Evolutionary conservation across 2,888 invertebrate species (phyloP).

Genomic region (Drosophila subsilvestris): DNA sequence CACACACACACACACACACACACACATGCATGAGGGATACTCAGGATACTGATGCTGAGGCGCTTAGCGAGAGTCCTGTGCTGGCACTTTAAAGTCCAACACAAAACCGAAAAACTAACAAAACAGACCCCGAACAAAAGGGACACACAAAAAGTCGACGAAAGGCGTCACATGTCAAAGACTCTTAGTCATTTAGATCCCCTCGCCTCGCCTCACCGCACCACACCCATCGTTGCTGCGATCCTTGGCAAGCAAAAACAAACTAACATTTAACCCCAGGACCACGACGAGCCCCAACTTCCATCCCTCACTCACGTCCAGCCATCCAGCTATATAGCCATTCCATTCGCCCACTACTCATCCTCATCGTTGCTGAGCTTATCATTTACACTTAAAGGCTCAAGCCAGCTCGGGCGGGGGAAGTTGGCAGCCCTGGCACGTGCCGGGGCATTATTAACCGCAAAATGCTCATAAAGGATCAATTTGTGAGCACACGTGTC

Average conservation of each 20-base stretch:
- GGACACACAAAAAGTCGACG: slow-evolving; percentile 62
- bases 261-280: slow-evolving; percentile 51
- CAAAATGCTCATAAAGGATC: slow-evolving; percentile 80
- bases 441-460: slow-evolving; percentile 78
- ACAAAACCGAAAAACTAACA: slow-evolving; percentile 34
- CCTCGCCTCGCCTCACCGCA: background rate
- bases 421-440: slow-evolving; percentile 62
- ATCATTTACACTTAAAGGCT: slow-evolving; percentile 81
- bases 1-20: background rate
- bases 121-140: slow-evolving; percentile 11
- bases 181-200: slow-evolving; percentile 34
- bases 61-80: slow-evolving; percentile 48
- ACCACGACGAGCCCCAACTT: background rate
- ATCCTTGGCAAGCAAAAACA: slow-evolving; percentile 24
- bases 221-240: background rate
- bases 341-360: slow-evolving; percentile 23
- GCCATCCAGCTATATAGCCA: background rate
- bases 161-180: slow-evolving; percentile 82
- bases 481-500: slow-evolving; percentile 80
- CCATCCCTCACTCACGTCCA: background rate
- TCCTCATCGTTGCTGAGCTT: slow-evolving; percentile 53
- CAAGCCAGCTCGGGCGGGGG: slow-evolving; percentile 6
- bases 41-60: slow-evolving; percentile 27
- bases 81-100: slow-evolving; percentile 39
- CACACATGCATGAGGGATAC: background rate